Conservation (phyloP, 2,797 vertebrate genomes). For the Myotis planiceps region DNA sequence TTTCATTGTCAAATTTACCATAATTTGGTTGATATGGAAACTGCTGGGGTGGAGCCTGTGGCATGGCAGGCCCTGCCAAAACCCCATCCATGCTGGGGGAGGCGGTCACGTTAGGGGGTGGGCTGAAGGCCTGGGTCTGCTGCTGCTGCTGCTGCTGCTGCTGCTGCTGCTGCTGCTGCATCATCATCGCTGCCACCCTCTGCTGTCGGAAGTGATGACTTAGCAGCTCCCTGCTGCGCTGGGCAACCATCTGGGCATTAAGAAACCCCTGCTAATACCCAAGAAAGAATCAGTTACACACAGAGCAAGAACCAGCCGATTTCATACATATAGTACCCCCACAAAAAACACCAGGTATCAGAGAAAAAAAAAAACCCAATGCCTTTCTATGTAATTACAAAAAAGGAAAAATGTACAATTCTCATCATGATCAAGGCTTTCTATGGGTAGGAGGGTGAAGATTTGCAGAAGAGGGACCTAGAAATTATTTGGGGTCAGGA, state of each 20-base stretch:
- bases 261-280: constrained; percentile 92
- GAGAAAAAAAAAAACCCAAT: neutral
- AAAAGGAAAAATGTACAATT: neutral
- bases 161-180: constrained; percentile 94
- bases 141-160: constrained; percentile 91
- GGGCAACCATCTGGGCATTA: constrained; percentile 97
- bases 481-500: neutral
- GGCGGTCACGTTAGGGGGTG: constrained; percentile 96
- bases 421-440: neutral
- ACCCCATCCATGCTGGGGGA: constrained; percentile 93
- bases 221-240: constrained; percentile 94
- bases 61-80: constrained; percentile 90
- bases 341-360: neutral
- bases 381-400: neutral
- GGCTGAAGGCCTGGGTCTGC: constrained; percentile 94
- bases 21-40: constrained; percentile 95
- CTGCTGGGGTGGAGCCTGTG: constrained; percentile 93
- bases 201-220: constrained; percentile 95
- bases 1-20: constrained; percentile 85
- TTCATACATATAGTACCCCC: neutral
- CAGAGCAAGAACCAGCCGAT: neutral
- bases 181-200: constrained; percentile 94
- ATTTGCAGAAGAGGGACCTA: neutral
- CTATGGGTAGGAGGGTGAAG: fast-evolving
- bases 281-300: constrained; percentile 48